A percentile compares a stretch with the other conserved stretches of the same genome.
Conservation (phyloP, 2,888 invertebrate genomes). For the Monochamus alternatus region DNA sequence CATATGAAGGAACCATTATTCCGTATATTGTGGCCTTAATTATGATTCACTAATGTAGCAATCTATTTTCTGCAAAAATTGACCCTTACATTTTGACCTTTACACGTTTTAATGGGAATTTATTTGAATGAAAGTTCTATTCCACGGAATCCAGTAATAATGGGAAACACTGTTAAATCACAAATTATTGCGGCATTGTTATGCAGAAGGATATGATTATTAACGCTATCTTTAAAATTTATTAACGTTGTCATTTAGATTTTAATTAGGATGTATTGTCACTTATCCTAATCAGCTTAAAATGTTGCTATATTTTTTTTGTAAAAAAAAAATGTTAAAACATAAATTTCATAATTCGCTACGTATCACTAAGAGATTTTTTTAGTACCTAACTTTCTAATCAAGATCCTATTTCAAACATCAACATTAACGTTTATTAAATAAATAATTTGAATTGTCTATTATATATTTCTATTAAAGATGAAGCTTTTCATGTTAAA, state of each 20-base stretch:
- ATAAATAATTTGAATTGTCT: too few relatives aligned
- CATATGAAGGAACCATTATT: neutral
- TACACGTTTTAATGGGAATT: constrained; percentile 24
- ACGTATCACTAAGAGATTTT: too few relatives aligned
- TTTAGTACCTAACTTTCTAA: too few relatives aligned
- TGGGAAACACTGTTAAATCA: constrained; percentile 34
- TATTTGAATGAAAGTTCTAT: constrained; percentile 23
- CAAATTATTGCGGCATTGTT: constrained; percentile 30
- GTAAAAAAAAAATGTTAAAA: too few relatives aligned
- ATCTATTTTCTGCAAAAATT: constrained; percentile 17
- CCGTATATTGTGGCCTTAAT: constrained; percentile 12
- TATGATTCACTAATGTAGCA: constrained; percentile 18
- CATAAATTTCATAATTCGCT: too few relatives aligned
- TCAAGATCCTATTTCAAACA: too few relatives aligned
- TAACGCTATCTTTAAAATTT: constrained; percentile 16
- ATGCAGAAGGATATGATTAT: constrained; percentile 31
- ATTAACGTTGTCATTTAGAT: constrained; percentile 11
- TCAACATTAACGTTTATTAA: too few relatives aligned
- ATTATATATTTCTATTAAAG: too few relatives aligned
- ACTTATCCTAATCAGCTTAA: too few relatives aligned
- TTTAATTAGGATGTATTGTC: constrained; percentile 15
- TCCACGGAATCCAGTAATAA: constrained; percentile 27
- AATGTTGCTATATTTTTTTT: too few relatives aligned
- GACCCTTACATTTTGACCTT: constrained; percentile 25
- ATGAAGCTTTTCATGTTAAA: too few relatives aligned